phyloP scores from a whole-genome alignment of 2,888 invertebrate genomes.

The Vandiemenella viatica region DNA sequence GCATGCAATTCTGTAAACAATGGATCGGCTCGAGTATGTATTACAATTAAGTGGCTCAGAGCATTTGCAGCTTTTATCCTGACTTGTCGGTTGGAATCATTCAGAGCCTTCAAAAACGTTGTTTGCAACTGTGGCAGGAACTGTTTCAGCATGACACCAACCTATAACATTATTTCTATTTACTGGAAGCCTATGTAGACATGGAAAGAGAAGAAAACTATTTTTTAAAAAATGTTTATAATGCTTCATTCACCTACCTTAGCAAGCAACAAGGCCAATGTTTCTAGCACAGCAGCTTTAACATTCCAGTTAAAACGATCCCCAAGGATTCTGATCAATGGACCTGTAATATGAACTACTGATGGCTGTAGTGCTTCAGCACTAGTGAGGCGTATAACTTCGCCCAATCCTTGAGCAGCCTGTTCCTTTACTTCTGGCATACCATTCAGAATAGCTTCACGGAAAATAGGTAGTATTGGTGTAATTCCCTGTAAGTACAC shows the following conservation, averaged over 20 bases:
- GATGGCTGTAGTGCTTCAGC: slow-evolving; percentile 83
- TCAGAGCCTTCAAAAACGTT: slow-evolving; percentile 88
- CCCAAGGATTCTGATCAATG: slow-evolving; percentile 91
- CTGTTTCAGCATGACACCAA: slow-evolving; percentile 88
- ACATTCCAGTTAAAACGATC: slow-evolving; percentile 88
- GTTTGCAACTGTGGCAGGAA: slow-evolving; percentile 97
- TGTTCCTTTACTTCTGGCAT: slow-evolving; percentile 90
- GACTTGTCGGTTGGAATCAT: slow-evolving; percentile 76
- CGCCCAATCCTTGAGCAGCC: slow-evolving; percentile 79
- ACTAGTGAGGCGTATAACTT: slow-evolving; percentile 69
- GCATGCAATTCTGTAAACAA: slow-evolving; percentile 86
- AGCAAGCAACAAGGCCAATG: slow-evolving; percentile 74
- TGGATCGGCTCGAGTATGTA: slow-evolving; percentile 87
- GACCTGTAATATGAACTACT: slow-evolving; percentile 94
- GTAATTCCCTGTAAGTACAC: slow-evolving; percentile 59
- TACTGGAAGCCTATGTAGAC: too few species aligned
- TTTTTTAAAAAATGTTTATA: too few species aligned
- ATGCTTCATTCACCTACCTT: too few species aligned
- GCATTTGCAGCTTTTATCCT: slow-evolving; percentile 80
- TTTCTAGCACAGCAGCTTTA: slow-evolving; percentile 90
- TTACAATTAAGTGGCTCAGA: slow-evolving; percentile 71
- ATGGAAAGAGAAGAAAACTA: too few species aligned
- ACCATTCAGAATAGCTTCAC: slow-evolving; percentile 92
- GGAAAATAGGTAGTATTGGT: slow-evolving; percentile 85
- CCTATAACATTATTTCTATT: too few species aligned